phyloP scores from a whole-genome alignment of 2,888 invertebrate species.

The Drosophila macrospina region DNA sequence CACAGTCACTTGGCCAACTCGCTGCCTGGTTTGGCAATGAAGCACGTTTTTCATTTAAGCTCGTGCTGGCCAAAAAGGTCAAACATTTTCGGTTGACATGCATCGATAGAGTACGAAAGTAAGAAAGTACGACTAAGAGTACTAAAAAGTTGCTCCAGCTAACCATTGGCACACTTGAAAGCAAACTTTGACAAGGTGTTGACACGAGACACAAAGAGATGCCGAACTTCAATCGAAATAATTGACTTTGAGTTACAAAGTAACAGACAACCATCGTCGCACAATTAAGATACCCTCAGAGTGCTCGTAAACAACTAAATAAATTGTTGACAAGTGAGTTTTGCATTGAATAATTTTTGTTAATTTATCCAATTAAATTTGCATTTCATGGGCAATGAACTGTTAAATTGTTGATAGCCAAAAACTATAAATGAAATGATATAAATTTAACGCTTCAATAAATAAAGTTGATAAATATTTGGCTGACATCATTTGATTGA shows the following conservation, averaged over 20 bases:
- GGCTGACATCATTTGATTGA: constrained; percentile 5
- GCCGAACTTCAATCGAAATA: constrained; percentile 25
- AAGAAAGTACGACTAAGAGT: neutral
- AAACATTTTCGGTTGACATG: constrained; percentile 65
- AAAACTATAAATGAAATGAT: constrained; percentile 12
- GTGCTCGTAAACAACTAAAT: neutral
- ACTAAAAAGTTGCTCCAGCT: constrained; percentile 25
- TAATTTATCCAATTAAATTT: constrained; percentile 53
- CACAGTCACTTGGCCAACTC: constrained; percentile 48
- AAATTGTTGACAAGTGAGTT: constrained; percentile 13
- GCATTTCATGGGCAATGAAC: constrained; percentile 46
- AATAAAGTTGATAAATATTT: constrained; percentile 15
- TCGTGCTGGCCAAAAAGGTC: constrained; percentile 51
- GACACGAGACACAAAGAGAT: constrained; percentile 45
- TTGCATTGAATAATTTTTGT: constrained; percentile 2
- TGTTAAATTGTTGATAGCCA: constrained; percentile 30
- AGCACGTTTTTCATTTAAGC: constrained; percentile 77
- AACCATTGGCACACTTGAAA: constrained; percentile 59
- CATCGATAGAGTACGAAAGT: constrained; percentile 48
- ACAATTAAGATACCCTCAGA: neutral
- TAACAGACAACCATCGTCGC: neutral
- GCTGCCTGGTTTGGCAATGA: constrained; percentile 27
- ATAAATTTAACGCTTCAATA: constrained; percentile 9
- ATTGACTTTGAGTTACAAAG: constrained; percentile 23
- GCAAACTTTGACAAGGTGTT: constrained; percentile 64